phyloP scores from a whole-genome alignment of 2,113 vertebrate genomes.

The Hippocampus guttulatus region DNA sequence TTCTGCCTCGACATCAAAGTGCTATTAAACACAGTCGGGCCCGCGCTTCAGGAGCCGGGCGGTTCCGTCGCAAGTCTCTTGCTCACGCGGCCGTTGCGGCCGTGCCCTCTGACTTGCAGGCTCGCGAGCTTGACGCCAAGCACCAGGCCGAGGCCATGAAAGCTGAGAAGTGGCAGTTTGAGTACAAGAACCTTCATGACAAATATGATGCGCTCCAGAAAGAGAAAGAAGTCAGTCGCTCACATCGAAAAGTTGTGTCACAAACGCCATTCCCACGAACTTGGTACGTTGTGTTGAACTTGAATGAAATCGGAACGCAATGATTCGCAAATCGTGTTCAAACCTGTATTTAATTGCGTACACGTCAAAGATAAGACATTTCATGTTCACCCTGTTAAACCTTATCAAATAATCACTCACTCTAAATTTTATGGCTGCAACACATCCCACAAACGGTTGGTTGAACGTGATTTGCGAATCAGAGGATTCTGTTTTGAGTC shows the following conservation, averaged over 20 bases:
- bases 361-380: too few species aligned
- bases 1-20: conserved; percentile 18
- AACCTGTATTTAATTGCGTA: too few species aligned
- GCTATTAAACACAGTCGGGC: conserved; percentile 38
- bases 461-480: too few species aligned
- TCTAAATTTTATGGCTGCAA: too few species aligned
- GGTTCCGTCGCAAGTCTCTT: neutral
- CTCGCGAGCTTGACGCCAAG: conserved; percentile 79
- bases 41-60: conserved; percentile 25
- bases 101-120: conserved; percentile 60
- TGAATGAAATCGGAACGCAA: too few species aligned
- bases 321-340: too few species aligned
- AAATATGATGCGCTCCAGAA: conserved; percentile 79
- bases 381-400: too few species aligned
- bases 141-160: conserved; percentile 81
- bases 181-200: conserved; percentile 82
- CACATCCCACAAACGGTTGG: too few species aligned
- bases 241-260: neutral
- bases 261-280: neutral
- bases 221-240: conserved; percentile 82
- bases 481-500: too few species aligned
- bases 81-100: conserved; percentile 17
- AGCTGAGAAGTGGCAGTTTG: conserved; percentile 89
- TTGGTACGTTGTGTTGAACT: too few species aligned
- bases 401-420: too few species aligned